These are phyloP conservation scores for Melieria picta DNA, from an alignment of 2,888 invertebrate genomes.

Conservation along the genomic window DNA sequence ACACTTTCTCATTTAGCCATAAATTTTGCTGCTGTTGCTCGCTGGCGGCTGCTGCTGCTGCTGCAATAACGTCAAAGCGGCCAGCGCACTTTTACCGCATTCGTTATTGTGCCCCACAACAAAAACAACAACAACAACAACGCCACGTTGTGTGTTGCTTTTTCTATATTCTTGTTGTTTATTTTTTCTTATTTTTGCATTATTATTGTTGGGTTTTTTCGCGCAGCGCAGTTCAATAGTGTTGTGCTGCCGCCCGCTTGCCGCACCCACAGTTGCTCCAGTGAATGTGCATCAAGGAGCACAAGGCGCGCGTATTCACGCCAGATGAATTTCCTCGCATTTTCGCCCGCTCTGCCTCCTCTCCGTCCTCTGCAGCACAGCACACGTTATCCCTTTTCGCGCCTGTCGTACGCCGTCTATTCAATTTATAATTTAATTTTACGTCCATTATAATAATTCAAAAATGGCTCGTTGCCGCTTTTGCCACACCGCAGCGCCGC, in stretches of 20 bases:
- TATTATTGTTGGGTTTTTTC: not conserved
- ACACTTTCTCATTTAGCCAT: constrained; percentile 20
- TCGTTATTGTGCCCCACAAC: not conserved
- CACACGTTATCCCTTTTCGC: not conserved
- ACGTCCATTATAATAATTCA: constrained; percentile 33
- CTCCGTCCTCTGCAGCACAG: not conserved
- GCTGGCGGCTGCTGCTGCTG: not conserved
- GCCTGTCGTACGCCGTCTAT: constrained; percentile 1
- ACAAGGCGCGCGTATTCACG: too few relatives aligned
- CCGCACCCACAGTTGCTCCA: too few relatives aligned
- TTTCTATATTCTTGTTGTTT: not conserved
- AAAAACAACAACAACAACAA: too few relatives aligned
- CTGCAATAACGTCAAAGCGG: not conserved
- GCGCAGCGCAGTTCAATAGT: too few relatives aligned
- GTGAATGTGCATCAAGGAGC: too few relatives aligned
- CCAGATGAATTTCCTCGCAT: too few relatives aligned
- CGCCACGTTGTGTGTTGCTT: too few relatives aligned
- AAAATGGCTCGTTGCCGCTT: not conserved
- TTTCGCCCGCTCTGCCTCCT: too few relatives aligned
- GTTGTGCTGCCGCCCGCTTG: too few relatives aligned
- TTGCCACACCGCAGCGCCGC: not conserved
- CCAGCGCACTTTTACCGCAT: constrained; percentile 3
- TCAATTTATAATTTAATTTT: constrained; percentile 36
- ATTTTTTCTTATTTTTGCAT: not conserved
- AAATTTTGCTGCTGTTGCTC: constrained; percentile 24